These are phyloP conservation scores for Drosophila dunni DNA, from an alignment of 1,140 invertebrate genomes.

Conservation along the genomic window DNA sequence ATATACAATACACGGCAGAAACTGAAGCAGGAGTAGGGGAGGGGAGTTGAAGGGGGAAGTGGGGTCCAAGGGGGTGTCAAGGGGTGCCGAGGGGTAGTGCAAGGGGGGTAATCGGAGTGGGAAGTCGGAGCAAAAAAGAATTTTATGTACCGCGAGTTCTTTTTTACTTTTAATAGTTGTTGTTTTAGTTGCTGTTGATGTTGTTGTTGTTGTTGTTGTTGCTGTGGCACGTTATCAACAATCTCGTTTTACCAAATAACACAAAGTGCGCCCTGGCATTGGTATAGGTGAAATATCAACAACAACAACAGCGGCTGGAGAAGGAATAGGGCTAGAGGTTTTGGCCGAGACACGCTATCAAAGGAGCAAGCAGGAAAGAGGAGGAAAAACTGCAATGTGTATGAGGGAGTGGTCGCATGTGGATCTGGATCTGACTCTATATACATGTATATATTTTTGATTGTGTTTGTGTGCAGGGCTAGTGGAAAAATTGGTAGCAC, in stretches of 20 bases:
- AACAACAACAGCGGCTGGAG: not conserved
- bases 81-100: not conserved
- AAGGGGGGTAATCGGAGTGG: slow-evolving; percentile 7
- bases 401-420: slow-evolving; percentile 66
- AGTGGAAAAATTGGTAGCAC: slow-evolving; percentile 75
- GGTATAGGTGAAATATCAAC: slow-evolving; percentile 35
- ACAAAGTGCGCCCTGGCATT: slow-evolving; percentile 70
- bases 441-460: too few relatives aligned
- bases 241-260: slow-evolving; percentile 83
- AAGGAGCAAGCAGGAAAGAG: slow-evolving; percentile 4
- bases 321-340: slow-evolving; percentile 16
- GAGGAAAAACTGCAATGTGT: slow-evolving; percentile 45
- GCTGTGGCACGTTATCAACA: slow-evolving; percentile 74
- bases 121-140: slow-evolving; percentile 58
- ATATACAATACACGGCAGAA: slow-evolving; percentile 47
- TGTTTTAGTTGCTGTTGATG: slow-evolving; percentile 36
- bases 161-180: slow-evolving; percentile 46
- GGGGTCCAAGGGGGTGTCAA: not conserved
- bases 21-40: not conserved
- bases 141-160: slow-evolving; percentile 61
- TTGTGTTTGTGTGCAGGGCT: slow-evolving; percentile 40
- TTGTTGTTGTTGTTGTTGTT: slow-evolving; percentile 51
- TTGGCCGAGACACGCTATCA: slow-evolving; percentile 35
- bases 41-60: not conserved
- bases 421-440: slow-evolving; percentile 17